Percentiles rank a stretch among this genome's conserved stretches.
Conservation (phyloP, 2,888 invertebrate genomes). For the Leptura quadrifasciata region DNA sequence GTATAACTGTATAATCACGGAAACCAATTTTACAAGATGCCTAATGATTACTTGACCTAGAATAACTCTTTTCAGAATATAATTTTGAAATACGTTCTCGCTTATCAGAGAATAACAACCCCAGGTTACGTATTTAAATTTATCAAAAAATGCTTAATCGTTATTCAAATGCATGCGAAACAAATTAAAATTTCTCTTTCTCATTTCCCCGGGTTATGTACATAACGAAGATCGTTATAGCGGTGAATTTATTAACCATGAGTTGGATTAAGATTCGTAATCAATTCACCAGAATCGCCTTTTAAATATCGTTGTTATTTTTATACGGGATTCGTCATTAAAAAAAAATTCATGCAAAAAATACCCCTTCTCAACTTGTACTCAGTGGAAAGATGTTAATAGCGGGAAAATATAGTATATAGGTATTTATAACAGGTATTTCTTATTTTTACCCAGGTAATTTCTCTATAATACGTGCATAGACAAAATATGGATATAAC, state of each 20-base stretch:
- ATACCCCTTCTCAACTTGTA: no score
- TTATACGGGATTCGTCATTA: not conserved
- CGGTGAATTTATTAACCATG: not conserved
- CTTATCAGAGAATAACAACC: not conserved
- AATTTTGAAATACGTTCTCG: not conserved
- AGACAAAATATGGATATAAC: no score
- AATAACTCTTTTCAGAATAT: not conserved
- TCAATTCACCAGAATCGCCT: not conserved
- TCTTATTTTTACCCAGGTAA: no score
- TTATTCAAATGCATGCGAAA: slow-evolving; percentile 7
- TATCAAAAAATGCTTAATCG: slow-evolving; percentile 4
- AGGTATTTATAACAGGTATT: no score
- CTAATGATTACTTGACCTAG: not conserved
- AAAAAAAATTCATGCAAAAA: no score
- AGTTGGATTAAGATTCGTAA: not conserved
- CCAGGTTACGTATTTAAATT: slow-evolving; percentile 3
- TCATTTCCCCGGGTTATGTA: not conserved
- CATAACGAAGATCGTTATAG: slow-evolving; percentile 3
- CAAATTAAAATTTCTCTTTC: slow-evolving; percentile 7
- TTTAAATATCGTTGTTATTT: not conserved
- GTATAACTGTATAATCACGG: no score
- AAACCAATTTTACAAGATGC: no score
- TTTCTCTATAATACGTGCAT: no score
- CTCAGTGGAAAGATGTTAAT: no score
- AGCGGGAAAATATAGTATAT: no score